These are phyloP conservation scores for Oreamnos americanus DNA, from an alignment of 2,113 vertebrate genomes.

Conservation along the genomic window DNA sequence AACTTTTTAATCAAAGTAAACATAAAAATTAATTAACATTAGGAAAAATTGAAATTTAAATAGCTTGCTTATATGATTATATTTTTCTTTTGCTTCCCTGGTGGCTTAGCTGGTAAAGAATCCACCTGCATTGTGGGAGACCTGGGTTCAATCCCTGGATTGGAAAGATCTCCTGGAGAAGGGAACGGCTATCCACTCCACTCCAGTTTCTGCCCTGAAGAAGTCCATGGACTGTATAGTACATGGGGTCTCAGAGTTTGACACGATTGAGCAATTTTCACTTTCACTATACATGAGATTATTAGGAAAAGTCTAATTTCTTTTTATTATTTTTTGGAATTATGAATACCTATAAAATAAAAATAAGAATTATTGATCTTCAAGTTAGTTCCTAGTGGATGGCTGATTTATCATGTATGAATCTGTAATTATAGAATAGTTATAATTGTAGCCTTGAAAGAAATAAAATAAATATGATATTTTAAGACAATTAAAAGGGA, in stretches of 20 bases:
- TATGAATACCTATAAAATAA: not conserved
- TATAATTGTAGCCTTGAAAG: not conserved
- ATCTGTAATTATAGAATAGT: not conserved
- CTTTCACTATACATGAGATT: not conserved
- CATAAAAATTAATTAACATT: slow-evolving; percentile 48
- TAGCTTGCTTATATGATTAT: not conserved
- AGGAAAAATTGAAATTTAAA: slow-evolving; percentile 54
- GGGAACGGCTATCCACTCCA: accelerated
- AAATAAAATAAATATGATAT: not conserved
- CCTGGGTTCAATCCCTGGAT: not conserved
- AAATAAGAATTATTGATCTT: not conserved
- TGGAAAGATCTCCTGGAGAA: not conserved
- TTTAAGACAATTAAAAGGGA: not conserved
- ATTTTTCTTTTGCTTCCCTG: not conserved
- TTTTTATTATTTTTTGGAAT: not conserved
- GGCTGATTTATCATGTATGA: not conserved
- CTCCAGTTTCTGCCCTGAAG: not conserved
- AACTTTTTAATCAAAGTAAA: slow-evolving; percentile 49
- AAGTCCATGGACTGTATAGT: not conserved
- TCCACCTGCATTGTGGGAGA: not conserved
- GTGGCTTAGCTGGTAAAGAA: not conserved
- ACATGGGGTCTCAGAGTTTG: not conserved
- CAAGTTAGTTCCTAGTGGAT: not conserved
- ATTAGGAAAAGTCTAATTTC: slow-evolving; percentile 4
- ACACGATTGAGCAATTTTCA: not conserved